Evolutionary conservation across 2,888 invertebrate species (phyloP), one percentile per base, ranked within the genome.

Genomic region (Pomacea canaliculata): DNA sequence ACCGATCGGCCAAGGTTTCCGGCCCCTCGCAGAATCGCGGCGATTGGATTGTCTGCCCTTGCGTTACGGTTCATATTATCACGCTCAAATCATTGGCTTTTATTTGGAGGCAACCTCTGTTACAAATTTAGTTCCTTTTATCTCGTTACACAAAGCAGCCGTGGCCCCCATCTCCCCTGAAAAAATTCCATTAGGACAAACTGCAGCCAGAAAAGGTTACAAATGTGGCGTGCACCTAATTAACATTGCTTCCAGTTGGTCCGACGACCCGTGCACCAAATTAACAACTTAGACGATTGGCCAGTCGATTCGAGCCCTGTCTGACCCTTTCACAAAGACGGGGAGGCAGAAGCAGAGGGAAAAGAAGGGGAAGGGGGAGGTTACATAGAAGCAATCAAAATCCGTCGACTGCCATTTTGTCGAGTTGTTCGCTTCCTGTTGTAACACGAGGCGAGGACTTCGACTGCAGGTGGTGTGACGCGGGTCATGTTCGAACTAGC

Each of bases 101-200:
- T 48, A 65, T 49, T 23, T n/a, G 18, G 9, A 63, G 63, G 37
- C 72, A 65, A 63, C 71, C 62, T 23, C n/a, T 48, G 27, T 59
- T 63, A 62, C 71, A 71, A 71, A 71, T 60, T 62, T 27, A 37
- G 56, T 60, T 60, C 71, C 62, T 63, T 71, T 71, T 71, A 71
- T 71, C 63, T 71, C 71, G 59, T 71, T 71, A 71, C 62, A 48
- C 19, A 46, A 60, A 37, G 16, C 63, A 19, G 13, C 19, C 23
- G 23, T 46, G 23, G 46, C 13, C 13, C 13, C 63, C 37, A 60
- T 63, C 62, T 16, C 51, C 51, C 51, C 51, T 13, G 51, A 16
- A 56, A 10, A 13, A 19, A 62, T 62, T 62, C 62, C 71, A 71
- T 71, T 70, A 70, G 56, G 56, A 23, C 70, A 27, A 56, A 56